phyloP scores from a whole-genome alignment of 2,113 vertebrate species.

The Elgaria multicarinata region DNA sequence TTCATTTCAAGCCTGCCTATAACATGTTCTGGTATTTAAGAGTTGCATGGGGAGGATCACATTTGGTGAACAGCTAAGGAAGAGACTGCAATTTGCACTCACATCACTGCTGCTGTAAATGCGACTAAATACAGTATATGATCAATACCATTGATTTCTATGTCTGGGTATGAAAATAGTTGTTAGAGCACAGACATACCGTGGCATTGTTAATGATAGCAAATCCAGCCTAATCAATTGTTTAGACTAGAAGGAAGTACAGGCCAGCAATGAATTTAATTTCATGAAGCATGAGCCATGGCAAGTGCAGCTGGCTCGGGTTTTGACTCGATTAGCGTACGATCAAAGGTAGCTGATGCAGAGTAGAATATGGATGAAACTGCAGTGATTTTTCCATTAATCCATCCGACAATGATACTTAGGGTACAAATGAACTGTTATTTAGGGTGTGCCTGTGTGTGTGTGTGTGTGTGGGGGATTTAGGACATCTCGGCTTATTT shows the following conservation, averaged over 20 bases:
- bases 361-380: neutral
- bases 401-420: neutral
- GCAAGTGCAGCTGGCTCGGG: neutral
- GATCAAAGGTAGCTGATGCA: neutral
- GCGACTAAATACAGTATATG: neutral
- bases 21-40: neutral
- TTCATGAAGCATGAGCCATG: neutral
- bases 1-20: neutral
- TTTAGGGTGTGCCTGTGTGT: neutral
- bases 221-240: neutral
- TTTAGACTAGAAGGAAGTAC: neutral
- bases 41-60: neutral
- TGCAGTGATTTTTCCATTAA: neutral
- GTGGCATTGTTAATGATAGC: neutral
- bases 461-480: rapidly evolving
- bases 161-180: neutral
- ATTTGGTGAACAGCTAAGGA: rapidly evolving
- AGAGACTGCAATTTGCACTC: neutral
- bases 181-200: neutral
- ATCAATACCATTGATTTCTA: slow-evolving; percentile 2
- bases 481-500: too few species aligned
- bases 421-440: neutral
- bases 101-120: neutral
- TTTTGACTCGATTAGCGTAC: neutral
- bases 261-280: neutral